Percentiles rank a stretch among this genome's conserved stretches.
Evolutionary conservation across 1,140 invertebrate genomes (phyloP).

Genomic region (Trachelipus rathkii): DNA sequence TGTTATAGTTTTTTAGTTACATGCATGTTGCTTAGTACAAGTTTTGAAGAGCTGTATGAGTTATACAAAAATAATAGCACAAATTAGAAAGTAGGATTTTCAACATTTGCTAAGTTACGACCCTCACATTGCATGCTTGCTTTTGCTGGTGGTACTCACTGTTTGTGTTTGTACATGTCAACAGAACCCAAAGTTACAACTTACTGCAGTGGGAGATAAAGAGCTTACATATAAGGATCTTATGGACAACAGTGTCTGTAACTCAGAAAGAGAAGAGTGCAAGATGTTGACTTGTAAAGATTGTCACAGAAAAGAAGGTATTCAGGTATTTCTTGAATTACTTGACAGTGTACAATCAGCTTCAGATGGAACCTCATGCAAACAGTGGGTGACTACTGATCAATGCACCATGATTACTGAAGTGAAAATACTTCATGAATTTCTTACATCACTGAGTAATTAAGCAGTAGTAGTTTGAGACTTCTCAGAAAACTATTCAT

Average conservation of each 20-base stretch:
- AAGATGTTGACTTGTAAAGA: not conserved
- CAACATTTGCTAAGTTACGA: not conserved
- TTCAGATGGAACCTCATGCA: not conserved
- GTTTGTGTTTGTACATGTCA: not conserved
- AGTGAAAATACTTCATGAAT: not conserved
- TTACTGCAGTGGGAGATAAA: not conserved
- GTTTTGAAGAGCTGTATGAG: not conserved
- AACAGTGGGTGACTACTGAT: not conserved
- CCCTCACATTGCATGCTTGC: not conserved
- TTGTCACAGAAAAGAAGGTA: not conserved
- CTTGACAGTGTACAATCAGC: not conserved
- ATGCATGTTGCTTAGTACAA: too few species aligned
- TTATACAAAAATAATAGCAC: not conserved
- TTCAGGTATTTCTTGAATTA: not conserved
- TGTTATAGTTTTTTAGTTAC: too few species aligned
- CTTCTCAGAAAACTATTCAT: not conserved
- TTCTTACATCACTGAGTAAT: not conserved
- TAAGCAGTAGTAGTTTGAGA: too few species aligned
- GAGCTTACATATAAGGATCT: slow-evolving; percentile 10
- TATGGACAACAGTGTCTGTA: slow-evolving; percentile 1
- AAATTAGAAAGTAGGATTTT: not conserved
- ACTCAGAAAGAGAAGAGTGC: not conserved
- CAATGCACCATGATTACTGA: not conserved
- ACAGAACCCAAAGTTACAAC: slow-evolving; percentile 1
- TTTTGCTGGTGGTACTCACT: not conserved